A percentile compares a stretch with the other conserved stretches of the same genome.
These are phyloP conservation scores for Rhynchomys soricoides DNA, from an alignment of 2,113 vertebrate genomes.

Conservation along the genomic window DNA sequence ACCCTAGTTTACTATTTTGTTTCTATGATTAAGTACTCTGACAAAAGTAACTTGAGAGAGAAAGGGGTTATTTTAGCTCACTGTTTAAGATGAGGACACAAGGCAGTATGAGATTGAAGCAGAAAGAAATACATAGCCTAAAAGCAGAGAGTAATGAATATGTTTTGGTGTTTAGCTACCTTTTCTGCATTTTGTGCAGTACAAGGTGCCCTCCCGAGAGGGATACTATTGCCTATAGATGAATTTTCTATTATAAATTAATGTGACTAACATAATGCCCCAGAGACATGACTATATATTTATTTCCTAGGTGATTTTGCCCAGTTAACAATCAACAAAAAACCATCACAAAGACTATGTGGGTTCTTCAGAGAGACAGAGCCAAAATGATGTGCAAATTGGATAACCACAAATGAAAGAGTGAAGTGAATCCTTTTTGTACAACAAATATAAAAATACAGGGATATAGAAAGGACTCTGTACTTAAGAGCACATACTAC, in stretches of 20 bases:
- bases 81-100: background rate
- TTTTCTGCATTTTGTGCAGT: background rate
- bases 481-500: background rate
- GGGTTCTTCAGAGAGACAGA: background rate
- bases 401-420: background rate
- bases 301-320: background rate
- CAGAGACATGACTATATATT: background rate
- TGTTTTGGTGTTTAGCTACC: background rate
- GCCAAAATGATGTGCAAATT: background rate
- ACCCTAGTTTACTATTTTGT: background rate
- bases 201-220: fast-evolving
- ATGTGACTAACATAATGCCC: background rate
- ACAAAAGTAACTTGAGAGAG: background rate
- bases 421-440: background rate
- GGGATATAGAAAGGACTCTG: background rate
- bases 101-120: background rate
- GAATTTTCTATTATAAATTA: background rate
- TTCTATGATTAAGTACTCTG: background rate
- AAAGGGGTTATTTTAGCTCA: background rate
- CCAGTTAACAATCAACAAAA: background rate
- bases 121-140: background rate
- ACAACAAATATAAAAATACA: background rate
- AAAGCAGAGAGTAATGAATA: background rate
- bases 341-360: background rate
- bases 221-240: background rate